Base-by-base conservation (phyloP, 1,140 invertebrate species). In the Leptinotarsa texana region DNA sequence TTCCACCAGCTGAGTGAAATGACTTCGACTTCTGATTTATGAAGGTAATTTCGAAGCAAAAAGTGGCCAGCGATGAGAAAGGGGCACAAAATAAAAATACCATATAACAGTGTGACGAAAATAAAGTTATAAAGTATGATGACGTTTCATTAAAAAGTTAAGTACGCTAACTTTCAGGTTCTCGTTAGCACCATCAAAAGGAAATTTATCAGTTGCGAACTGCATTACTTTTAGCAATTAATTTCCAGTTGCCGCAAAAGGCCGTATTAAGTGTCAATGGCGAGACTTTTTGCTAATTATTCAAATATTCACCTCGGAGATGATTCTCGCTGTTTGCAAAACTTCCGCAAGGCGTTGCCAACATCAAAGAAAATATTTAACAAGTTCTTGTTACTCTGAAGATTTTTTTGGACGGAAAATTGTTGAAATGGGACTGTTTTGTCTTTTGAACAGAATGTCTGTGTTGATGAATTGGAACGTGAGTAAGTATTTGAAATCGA, bases 131-230 rank as follows among this genome's bases (percentile, higher is more conserved):
- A 65, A 77, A 75, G 73, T 77, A 69, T 62, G 74, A 77, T 63
- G 70, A 74, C 57, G 69, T 74, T 77, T 77, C 73, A 77, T 77
- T 77, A 77, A 74, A 77, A 77, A 77, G 76, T 77, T 77, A 77
- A 77, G 68, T 77, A 72, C 70, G 57, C 62, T 67, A 68, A 75
- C 68, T 61, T 74, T 77, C 71, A 70, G 72, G 63, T 69, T 69
- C 70, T 71, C 74, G 42, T 77, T 77, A 74, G 63, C 66, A 75
- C 70, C 75, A 76, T 74, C 75, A 74, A 77, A 77, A 73, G 48
- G 61, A 77, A 71, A 74, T 77, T 77, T 70, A 74, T 74, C 72
- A 71, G 57, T 42, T 42, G 33, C 33, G 33, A 42, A 73, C 72
- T 74, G 69, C 27, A 73, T 73, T 76, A 76, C 49, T 22, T 51